Evolutionary conservation across 2,797 vertebrate species (phyloP).

Genomic region (Acrocephalus scirpaceus): DNA sequence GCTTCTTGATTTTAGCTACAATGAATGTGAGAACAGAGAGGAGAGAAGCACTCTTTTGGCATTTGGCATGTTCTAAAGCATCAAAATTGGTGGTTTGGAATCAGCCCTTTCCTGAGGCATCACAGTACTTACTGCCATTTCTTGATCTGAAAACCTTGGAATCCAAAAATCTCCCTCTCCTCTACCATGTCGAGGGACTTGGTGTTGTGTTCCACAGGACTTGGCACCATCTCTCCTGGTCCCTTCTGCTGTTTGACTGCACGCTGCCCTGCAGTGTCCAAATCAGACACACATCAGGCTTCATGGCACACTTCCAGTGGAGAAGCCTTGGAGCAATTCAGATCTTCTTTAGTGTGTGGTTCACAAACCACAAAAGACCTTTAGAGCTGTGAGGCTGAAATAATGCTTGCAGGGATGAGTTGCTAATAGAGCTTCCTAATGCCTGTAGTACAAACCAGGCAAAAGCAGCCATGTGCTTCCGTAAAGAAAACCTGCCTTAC

Average conservation of each 20-base stretch:
- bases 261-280: rapidly evolving
- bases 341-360: neutral
- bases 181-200: neutral
- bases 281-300: neutral
- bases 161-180: neutral
- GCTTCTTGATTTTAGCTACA: neutral
- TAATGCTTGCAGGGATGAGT: neutral
- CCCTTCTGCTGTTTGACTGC: neutral
- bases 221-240: neutral
- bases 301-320: neutral
- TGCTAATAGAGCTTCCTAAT: neutral
- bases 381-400: neutral
- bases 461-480: neutral
- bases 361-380: neutral
- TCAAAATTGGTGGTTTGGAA: neutral
- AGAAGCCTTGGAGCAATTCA: neutral
- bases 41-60: neutral
- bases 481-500: neutral
- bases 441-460: neutral
- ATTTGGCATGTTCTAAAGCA: neutral
- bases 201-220: neutral
- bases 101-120: neutral
- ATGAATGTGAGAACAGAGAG: neutral
- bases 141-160: neutral
- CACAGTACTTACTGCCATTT: neutral